phyloP scores from a whole-genome alignment of 1,140 invertebrate species.

The Teleogryllus occipitalis region DNA sequence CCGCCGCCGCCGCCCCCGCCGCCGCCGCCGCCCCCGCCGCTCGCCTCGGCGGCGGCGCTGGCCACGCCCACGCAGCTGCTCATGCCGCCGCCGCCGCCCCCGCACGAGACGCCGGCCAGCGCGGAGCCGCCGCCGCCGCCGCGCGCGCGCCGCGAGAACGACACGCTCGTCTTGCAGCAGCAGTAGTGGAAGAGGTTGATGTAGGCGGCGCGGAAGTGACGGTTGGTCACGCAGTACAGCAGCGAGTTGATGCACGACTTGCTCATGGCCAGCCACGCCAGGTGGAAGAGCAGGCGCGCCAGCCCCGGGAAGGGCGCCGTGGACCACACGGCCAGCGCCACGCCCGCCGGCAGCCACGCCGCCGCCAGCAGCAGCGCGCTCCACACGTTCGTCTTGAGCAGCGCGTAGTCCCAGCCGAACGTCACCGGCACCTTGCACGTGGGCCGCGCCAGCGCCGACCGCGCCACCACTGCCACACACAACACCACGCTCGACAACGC shows the following conservation, averaged over 20 bases:
- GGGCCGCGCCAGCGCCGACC: conserved; percentile 36
- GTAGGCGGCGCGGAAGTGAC: conserved; percentile 65
- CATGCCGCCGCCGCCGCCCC: conserved; percentile 61
- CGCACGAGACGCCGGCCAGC: conserved; percentile 39
- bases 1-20: conserved; percentile 38
- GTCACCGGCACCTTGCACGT: conserved; percentile 53
- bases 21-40: conserved; percentile 57
- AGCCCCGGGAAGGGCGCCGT: conserved; percentile 36
- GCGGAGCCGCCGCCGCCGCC: conserved; percentile 36
- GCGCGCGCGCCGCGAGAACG: conserved; percentile 48
- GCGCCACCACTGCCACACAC: conserved; percentile 35
- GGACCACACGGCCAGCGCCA: conserved; percentile 45
- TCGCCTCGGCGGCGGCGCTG: conserved; percentile 36
- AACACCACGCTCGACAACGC: conserved; percentile 18
- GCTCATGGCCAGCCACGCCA: conserved; percentile 57
- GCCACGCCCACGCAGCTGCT: conserved; percentile 30
- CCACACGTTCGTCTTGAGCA: conserved; percentile 53
- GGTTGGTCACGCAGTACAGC: conserved; percentile 54
- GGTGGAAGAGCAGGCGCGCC: conserved; percentile 49
- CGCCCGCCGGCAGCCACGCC: conserved; percentile 60
- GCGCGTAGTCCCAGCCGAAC: conserved; percentile 54
- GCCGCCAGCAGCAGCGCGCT: conserved; percentile 54
- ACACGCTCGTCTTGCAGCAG: conserved; percentile 70
- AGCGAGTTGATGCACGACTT: conserved; percentile 61
- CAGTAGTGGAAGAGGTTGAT: conserved; percentile 65